Evolutionary conservation across 2,797 vertebrate species (phyloP).

Genomic region (Thamnophis elegans): DNA sequence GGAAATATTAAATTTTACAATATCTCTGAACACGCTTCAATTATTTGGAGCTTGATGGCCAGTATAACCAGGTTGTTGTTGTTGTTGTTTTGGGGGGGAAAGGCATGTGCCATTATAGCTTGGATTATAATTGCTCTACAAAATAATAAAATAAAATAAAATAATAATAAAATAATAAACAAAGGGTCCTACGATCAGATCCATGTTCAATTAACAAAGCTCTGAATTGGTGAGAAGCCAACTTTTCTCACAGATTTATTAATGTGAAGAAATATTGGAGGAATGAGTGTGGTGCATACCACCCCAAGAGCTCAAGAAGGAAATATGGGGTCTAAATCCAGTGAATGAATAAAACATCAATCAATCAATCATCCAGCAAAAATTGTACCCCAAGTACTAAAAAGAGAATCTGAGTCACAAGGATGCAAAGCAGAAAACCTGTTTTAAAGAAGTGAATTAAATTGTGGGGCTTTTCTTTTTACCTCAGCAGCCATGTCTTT

Average conservation of each 20-base stretch:
- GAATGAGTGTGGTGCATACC: background rate
- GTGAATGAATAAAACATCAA: background rate
- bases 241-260: background rate
- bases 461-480: background rate
- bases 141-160: background rate
- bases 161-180: background rate
- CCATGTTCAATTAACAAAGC: background rate
- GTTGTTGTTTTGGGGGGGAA: accelerated
- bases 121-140: background rate
- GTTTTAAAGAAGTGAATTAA: constrained; percentile 3
- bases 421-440: background rate
- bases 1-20: background rate
- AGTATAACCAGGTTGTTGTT: background rate
- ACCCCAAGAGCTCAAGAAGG: background rate
- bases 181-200: background rate
- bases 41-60: background rate
- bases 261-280: background rate
- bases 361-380: background rate
- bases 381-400: background rate
- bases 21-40: background rate
- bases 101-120: background rate
- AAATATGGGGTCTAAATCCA: background rate
- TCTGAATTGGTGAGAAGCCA: background rate
- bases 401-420: background rate
- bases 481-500: constrained; percentile 39